Base-by-base conservation (phyloP, 35 echinoderm and acorn worm genomes). In the Ophioderma brevispina region DNA sequence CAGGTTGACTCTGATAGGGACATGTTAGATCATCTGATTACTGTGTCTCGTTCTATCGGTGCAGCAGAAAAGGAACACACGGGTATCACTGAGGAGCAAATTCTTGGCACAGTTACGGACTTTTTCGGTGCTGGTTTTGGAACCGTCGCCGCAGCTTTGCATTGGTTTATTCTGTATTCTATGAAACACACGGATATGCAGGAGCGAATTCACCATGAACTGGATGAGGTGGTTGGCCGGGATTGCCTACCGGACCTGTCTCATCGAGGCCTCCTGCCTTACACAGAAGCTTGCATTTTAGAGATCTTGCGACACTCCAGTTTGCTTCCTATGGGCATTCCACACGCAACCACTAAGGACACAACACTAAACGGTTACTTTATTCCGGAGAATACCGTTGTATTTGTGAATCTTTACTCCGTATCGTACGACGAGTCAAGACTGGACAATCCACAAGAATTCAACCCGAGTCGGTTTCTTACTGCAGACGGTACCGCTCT, bases 331-430 rank as follows among this genome's bases (percentile, higher is more conserved):
- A 79, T 91, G 21, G 38, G 85, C 15, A 84, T 94, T 19, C 96
- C 96, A 2, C 96, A 98, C 78, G 78, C 59, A 30, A 94, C 96
- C 0, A 92, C 89, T 0, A 40, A 75, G 5, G 92, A 94, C 43
- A 98, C 96, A 11, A 55, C 76, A 31, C 88, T 97, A 0, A 76
- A 83, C 8, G 95, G 86, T 0, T 98, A 89, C 46, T 96, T 89
- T 81, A 91, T 94, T 63, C 92, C 92, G 21, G 94, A 94, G 31
- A 92, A 92, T 50, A 94, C 90, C 0, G 82, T 94, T 5, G 89
- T 98, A 10, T 89, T 94, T 39, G 80, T 89, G 31, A 98, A 94
- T 40, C 59, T 98, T 13, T 89, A 94, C 52, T 98, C 96, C 0
- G 85, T 90, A 18, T 75, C 91, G 40, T 77, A 89, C 35, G 96